These are phyloP conservation scores for Sebastes vulpes DNA, from an alignment of 2,797 vertebrate species.

Conservation along the genomic window DNA sequence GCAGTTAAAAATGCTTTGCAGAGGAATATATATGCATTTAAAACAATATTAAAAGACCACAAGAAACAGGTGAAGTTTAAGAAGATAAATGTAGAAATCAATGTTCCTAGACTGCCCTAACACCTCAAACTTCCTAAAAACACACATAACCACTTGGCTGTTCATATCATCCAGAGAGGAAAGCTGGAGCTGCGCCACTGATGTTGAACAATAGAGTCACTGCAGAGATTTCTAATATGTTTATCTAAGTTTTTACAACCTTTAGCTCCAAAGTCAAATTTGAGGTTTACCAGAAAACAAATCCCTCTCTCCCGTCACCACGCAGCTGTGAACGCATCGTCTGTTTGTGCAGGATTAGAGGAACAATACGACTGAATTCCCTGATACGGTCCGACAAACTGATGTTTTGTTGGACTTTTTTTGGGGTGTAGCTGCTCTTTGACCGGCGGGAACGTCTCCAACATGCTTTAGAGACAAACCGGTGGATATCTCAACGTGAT, in stretches of 20 bases:
- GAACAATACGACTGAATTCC: constrained; percentile 9
- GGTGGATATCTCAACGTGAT: constrained; percentile 2
- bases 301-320: not conserved
- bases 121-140: too few relatives aligned
- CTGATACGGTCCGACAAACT: accelerated
- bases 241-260: constrained; percentile 34
- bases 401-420: not conserved
- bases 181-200: constrained; percentile 19
- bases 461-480: constrained; percentile 26
- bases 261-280: not conserved
- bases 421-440: not conserved
- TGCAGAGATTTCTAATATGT: constrained; percentile 21
- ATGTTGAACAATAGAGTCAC: constrained; percentile 14
- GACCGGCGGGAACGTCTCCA: constrained; percentile 5
- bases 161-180: not conserved
- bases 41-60: not conserved
- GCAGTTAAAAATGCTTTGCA: not conserved
- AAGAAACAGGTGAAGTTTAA: not conserved
- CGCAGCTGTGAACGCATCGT: not conserved
- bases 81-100: not conserved
- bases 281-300: constrained; percentile 17
- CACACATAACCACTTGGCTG: constrained; percentile 6
- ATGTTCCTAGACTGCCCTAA: not conserved
- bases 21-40: not conserved
- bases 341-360: not conserved